Evolutionary conservation across 2,113 vertebrate genomes (phyloP).

Genomic region (Menura novaehollandiae): DNA sequence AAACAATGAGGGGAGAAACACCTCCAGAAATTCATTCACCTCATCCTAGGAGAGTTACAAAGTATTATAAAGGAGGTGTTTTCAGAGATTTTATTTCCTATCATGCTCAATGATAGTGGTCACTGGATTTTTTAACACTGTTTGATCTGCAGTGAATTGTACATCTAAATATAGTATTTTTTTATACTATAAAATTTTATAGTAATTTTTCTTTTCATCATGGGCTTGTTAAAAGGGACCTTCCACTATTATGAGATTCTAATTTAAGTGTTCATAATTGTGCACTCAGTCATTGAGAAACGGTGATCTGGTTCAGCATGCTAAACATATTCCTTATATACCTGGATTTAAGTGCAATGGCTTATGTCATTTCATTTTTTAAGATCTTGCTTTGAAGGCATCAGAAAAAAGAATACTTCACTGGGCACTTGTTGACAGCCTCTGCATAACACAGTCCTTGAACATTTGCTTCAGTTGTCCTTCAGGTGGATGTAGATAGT

Average conservation of each 20-base stretch:
- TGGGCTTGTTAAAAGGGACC: accelerated
- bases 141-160: background rate
- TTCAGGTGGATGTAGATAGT: background rate
- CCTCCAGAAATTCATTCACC: background rate
- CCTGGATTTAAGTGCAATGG: background rate
- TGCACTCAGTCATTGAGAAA: background rate
- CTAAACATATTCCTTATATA: background rate
- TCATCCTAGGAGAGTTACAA: background rate
- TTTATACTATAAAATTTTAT: background rate
- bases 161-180: background rate
- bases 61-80: background rate
- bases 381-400: background rate
- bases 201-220: background rate
- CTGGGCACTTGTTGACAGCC: background rate
- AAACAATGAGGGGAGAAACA: background rate
- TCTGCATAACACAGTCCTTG: background rate
- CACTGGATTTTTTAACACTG: background rate
- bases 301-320: background rate
- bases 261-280: background rate
- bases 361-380: background rate
- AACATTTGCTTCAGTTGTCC: background rate
- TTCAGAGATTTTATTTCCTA: background rate
- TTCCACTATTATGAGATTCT: background rate
- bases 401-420: background rate
- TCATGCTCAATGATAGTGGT: background rate